Percentiles rank a stretch among this genome's conserved stretches.
These are phyloP conservation scores for Xyrauchen texanus DNA, from an alignment of 2,113 vertebrate species.

Conservation along the genomic window DNA sequence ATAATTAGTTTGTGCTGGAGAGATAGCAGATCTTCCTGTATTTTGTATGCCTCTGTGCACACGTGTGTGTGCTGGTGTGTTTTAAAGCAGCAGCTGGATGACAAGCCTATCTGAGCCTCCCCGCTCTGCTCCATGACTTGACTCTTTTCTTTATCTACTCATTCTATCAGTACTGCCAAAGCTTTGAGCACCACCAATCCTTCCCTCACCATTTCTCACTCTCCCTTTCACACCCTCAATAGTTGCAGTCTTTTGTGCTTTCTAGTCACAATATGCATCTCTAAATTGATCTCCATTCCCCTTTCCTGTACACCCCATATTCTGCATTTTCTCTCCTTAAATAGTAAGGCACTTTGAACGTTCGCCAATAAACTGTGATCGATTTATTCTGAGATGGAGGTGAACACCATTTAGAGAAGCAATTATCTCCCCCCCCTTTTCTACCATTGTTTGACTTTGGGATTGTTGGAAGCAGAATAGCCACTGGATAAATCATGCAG, in stretches of 20 bases:
- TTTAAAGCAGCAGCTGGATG: conserved; percentile 18
- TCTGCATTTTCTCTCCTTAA: background rate
- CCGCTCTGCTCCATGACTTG: conserved; percentile 12
- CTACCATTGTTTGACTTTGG: conserved; percentile 45
- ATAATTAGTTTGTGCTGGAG: no score
- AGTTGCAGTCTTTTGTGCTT: background rate
- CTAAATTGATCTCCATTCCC: background rate
- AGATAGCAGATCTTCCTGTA: background rate
- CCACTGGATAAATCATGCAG: background rate
- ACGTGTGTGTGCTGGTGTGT: no score
- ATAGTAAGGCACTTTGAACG: background rate
- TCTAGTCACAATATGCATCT: background rate
- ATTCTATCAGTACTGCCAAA: conserved; percentile 1
- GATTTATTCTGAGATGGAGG: conserved; percentile 33
- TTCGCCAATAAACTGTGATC: conserved; percentile 18
- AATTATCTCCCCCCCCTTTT: conserved; percentile 13
- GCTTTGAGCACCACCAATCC: background rate
- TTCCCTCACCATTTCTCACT: background rate
- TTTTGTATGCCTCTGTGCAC: background rate
- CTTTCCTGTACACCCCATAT: background rate
- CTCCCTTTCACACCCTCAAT: background rate
- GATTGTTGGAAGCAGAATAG: conserved; percentile 16
- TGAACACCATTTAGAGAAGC: conserved; percentile 37
- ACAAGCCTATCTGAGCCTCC: background rate
- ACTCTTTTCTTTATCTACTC: conserved; percentile 6